Evolutionary conservation across 1,140 invertebrate genomes (phyloP), one percentile per base, ranked within the genome.

Genomic region (Andrena cerasifolii): DNA sequence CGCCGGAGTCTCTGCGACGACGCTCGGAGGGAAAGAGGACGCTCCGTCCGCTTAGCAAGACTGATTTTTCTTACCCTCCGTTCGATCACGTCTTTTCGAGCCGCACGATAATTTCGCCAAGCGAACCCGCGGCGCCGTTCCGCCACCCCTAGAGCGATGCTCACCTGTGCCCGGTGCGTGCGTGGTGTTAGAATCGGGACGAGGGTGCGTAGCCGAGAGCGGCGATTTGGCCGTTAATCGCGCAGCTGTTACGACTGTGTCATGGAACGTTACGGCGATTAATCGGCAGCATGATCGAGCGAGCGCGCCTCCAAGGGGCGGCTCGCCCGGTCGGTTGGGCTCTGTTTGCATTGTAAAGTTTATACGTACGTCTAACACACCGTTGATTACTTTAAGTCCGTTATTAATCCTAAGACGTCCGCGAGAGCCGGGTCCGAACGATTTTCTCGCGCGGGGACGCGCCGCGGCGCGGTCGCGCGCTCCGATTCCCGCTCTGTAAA

Each of bases 301-400:
- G 78, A 77, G 26, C 26, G 28, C 71, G 77, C 79, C 66, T 62
- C 7, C 21, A 43, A 51, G 49, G 58, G 49, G 49, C 36, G 28
- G 26, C 56, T n/a, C n/a, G 12, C 54, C 73, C 68, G 58, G 53
- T 81, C 73, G 53, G 87, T 89, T 89, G 82, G 83, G 80, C 87
- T 89, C 86, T 89, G 86, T 89, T n/a, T 89, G 80, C 78, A 84
- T 88, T 89, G 87, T 87, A 89, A 89, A 89, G 85, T 90, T 90
- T 89, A 88, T 89, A 88, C 78, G 82, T 88, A 89, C 83, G 79
- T 85, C 76, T 85, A 88, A 65, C 36, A 83, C 71, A 75, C 68
- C 86, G 89, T 89, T 90, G 82, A 88, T 90, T 89, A 88, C 72
- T 88, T 88, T 89, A 90, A 88, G 80, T 84, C 86, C 88, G 83